These are phyloP conservation scores for Silurus glanis DNA, from an alignment of 2,113 vertebrate species.

Conservation along the genomic window DNA sequence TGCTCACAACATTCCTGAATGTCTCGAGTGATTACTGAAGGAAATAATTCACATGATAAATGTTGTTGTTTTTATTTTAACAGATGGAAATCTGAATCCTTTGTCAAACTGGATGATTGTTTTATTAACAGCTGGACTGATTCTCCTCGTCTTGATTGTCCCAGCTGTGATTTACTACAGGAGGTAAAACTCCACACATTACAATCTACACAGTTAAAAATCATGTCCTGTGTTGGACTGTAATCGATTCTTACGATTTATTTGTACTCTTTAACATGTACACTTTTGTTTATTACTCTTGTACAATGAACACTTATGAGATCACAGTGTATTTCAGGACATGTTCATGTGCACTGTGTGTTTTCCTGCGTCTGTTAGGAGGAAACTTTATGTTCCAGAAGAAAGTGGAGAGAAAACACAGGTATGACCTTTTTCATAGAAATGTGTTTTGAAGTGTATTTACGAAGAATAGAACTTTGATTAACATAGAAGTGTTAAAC, in stretches of 20 bases:
- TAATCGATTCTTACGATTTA: not conserved
- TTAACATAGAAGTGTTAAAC: not conserved
- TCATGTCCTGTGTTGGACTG: not conserved
- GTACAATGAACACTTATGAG: not conserved
- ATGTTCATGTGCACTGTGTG: not conserved
- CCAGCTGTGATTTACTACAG: not conserved
- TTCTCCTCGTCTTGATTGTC: not conserved
- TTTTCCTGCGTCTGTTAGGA: conserved; percentile 2
- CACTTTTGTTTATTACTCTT: not conserved
- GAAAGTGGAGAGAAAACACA: conserved; percentile 7
- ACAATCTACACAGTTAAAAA: not conserved
- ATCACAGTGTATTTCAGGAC: not conserved
- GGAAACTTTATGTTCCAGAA: not conserved
- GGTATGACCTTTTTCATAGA: not conserved
- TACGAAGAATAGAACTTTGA: not conserved
- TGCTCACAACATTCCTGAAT: not conserved
- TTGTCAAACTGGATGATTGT: not conserved
- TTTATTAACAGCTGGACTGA: not conserved
- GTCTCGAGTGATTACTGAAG: not conserved
- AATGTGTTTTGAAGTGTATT: not conserved
- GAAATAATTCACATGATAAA: not conserved
- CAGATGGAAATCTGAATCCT: not conserved
- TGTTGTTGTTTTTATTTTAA: not conserved
- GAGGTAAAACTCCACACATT: conserved; percentile 8
- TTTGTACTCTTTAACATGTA: not conserved